A percentile compares a stretch with the other conserved stretches of the same genome.
phyloP scores from a whole-genome alignment of 2,797 vertebrate species.

The Spinibarbus caldwelli region DNA sequence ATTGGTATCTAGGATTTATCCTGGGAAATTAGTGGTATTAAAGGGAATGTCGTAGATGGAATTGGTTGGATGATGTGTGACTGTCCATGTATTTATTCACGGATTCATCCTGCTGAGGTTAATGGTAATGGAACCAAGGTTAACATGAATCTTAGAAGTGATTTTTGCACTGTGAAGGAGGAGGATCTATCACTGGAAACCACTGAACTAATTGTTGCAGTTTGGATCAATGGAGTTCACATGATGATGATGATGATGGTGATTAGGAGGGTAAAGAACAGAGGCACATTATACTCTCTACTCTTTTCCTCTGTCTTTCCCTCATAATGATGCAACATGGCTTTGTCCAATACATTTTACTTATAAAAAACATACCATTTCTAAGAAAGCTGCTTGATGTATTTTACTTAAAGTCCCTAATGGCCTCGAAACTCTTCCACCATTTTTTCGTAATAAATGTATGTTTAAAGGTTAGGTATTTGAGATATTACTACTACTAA shows the following conservation, averaged over 20 bases:
- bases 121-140: constrained; percentile 26
- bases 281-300: too few relatives aligned
- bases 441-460: too few relatives aligned
- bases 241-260: background rate
- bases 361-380: too few relatives aligned
- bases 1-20: background rate
- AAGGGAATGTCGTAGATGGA: background rate
- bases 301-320: too few relatives aligned
- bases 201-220: background rate
- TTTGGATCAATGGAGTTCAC: background rate
- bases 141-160: constrained; percentile 21
- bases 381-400: too few relatives aligned
- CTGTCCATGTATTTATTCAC: background rate
- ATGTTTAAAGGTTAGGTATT: too few relatives aligned
- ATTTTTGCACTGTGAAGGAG: background rate
- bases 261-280: too few relatives aligned
- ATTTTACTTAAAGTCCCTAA: too few relatives aligned
- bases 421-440: too few relatives aligned
- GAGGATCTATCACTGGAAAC: background rate
- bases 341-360: too few relatives aligned
- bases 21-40: background rate
- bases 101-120: background rate
- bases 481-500: background rate
- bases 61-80: background rate
- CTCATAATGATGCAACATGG: too few relatives aligned